phyloP scores from a whole-genome alignment of 2,888 invertebrate genomes.

The Cryptocheilus praepositus region DNA sequence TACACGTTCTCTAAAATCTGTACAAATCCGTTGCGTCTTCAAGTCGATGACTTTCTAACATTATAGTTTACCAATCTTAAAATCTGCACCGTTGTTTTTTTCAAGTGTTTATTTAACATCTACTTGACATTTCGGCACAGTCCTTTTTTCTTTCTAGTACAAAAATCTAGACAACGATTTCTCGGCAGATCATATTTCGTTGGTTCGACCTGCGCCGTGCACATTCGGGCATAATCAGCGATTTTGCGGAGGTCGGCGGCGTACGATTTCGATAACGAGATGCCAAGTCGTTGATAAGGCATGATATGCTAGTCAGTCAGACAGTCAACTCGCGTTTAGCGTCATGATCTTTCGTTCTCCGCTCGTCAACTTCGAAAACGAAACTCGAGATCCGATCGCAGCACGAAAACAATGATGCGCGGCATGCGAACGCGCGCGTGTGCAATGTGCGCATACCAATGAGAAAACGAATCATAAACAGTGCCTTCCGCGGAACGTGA shows the following conservation, averaged over 20 bases:
- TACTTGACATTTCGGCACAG: too few relatives aligned
- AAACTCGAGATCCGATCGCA: background rate
- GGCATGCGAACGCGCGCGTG: background rate
- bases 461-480: background rate
- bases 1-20: too few relatives aligned
- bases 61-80: too few relatives aligned
- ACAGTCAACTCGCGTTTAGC: constrained; percentile 4
- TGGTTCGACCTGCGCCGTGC: background rate
- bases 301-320: constrained; percentile 44
- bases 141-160: too few relatives aligned
- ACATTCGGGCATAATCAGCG: constrained; percentile 47
- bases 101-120: too few relatives aligned
- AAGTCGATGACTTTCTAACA: too few relatives aligned
- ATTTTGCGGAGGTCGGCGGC: constrained; percentile 52
- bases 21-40: too few relatives aligned
- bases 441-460: background rate
- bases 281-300: constrained; percentile 52
- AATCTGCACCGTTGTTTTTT: too few relatives aligned
- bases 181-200: constrained; percentile 19
- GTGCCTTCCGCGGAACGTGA: too few relatives aligned
- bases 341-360: background rate
- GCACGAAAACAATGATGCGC: background rate
- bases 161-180: background rate
- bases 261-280: constrained; percentile 59
- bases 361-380: background rate